phyloP scores from a whole-genome alignment of 2,113 vertebrate species.

The Connochaetes taurinus region DNA sequence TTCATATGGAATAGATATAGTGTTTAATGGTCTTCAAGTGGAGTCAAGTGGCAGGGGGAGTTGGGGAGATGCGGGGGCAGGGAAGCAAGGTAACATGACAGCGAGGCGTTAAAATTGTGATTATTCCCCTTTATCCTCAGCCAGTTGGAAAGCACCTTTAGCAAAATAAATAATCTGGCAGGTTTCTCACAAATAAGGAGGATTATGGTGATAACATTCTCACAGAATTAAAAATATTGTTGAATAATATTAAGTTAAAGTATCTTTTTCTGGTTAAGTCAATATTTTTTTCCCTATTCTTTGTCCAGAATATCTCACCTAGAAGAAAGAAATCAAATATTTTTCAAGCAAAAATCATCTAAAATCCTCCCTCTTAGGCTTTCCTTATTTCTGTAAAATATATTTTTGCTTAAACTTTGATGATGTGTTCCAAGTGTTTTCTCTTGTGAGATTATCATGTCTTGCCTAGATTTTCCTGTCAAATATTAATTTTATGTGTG shows the following conservation, averaged over 20 bases:
- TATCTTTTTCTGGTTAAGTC: constrained; percentile 29
- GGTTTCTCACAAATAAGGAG: constrained; percentile 34
- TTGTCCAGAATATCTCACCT: neutral
- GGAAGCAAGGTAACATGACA: neutral
- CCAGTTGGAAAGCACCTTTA: constrained; percentile 25
- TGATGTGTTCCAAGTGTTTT: neutral
- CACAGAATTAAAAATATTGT: constrained; percentile 39
- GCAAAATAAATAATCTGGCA: constrained; percentile 10
- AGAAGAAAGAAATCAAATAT: neutral
- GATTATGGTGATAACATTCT: constrained; percentile 28
- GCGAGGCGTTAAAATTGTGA: neutral
- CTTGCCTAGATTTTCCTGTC: neutral
- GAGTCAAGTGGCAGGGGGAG: neutral
- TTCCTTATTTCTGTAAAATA: neutral
- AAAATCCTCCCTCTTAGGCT: neutral
- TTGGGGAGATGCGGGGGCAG: rapidly evolving
- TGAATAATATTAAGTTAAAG: constrained; percentile 43
- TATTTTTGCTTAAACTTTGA: constrained; percentile 11
- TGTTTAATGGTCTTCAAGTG: neutral
- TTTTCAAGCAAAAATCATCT: neutral
- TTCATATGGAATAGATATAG: neutral
- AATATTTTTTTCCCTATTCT: neutral
- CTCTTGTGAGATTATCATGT: neutral
- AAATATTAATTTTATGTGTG: neutral
- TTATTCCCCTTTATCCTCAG: constrained; percentile 20